Evolutionary conservation across 2,113 vertebrate species (phyloP).

Genomic region (Megalops atlanticus): DNA sequence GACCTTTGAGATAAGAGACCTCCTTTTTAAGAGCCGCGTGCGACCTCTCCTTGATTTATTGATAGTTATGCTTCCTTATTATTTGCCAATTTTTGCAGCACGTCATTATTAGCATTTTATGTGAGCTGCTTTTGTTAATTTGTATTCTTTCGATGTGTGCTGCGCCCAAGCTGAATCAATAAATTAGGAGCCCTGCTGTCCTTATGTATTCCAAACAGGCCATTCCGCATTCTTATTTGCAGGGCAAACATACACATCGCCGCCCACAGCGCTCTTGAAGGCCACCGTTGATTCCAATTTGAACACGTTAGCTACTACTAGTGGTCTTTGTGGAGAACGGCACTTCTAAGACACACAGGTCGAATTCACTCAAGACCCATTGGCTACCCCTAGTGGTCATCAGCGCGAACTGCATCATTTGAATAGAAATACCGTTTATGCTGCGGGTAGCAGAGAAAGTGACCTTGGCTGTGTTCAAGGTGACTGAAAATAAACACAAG

Average conservation of each 20-base stretch:
- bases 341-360: neutral
- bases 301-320: neutral
- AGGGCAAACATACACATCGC: neutral
- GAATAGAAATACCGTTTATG: neutral
- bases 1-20: neutral
- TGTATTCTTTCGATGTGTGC: neutral
- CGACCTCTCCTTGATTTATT: neutral
- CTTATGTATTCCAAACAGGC: neutral
- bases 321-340: neutral
- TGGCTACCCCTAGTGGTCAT: neutral
- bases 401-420: neutral
- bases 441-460: neutral
- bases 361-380: neutral
- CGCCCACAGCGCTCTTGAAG: neutral
- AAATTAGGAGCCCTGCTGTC: neutral
- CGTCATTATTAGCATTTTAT: neutral
- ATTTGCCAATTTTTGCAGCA: neutral
- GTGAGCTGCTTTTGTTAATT: neutral
- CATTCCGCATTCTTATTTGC: neutral
- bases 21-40: neutral
- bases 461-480: conserved; percentile 9
- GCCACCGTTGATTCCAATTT: neutral
- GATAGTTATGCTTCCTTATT: neutral
- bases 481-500: neutral
- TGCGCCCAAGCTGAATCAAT: neutral